Conservation (phyloP, 2,113 vertebrate species). For the Rhinoptilus africanus region DNA sequence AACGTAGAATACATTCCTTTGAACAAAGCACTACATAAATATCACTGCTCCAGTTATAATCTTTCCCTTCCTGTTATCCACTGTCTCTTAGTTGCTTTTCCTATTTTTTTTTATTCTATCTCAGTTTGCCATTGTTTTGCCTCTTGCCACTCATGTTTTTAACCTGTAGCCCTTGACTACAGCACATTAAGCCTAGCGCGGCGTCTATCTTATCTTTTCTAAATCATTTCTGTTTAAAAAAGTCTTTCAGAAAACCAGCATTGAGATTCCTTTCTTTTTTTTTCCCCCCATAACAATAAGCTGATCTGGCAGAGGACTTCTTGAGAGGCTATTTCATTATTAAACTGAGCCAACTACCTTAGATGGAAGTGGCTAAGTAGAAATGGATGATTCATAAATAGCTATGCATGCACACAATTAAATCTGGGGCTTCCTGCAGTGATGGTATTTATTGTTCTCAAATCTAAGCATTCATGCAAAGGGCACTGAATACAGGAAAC, state of each 20-base stretch:
- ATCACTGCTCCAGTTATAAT: not conserved
- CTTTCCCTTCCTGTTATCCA: not conserved
- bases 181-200: not conserved
- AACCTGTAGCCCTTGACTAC: not conserved
- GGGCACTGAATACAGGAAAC: not conserved
- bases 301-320: not conserved
- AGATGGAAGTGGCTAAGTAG: constrained; percentile 16
- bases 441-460: constrained; percentile 25
- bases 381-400: constrained; percentile 27
- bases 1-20: not conserved
- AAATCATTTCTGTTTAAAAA: not conserved
- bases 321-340: not conserved
- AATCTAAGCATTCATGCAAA: not conserved
- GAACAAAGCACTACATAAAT: not conserved
- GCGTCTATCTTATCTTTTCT: not conserved
- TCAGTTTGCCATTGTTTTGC: not conserved
- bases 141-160: not conserved
- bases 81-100: not conserved
- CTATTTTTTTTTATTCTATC: not conserved
- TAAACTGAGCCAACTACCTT: constrained; percentile 11
- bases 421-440: not conserved
- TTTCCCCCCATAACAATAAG: not conserved
- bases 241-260: not conserved
- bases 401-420: not conserved
- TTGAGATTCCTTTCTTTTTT: not conserved